phyloP scores from a whole-genome alignment of 2,797 vertebrate species.

The Rallus crepitans region DNA sequence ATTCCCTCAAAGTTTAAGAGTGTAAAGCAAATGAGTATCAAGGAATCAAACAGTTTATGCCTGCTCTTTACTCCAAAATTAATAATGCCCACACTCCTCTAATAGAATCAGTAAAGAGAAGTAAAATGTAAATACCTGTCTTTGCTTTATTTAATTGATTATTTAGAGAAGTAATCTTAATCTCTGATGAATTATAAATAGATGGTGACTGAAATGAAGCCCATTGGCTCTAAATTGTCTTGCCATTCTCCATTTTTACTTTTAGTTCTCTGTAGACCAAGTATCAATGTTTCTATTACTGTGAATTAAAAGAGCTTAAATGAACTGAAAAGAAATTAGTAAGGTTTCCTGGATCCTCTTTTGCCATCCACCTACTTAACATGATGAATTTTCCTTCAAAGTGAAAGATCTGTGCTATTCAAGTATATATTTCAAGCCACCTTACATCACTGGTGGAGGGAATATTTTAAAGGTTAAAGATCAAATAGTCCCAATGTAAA shows the following conservation, averaged over 20 bases:
- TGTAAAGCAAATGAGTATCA: slow-evolving; percentile 10
- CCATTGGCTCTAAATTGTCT: background rate
- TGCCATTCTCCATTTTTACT: background rate
- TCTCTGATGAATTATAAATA: background rate
- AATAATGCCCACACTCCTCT: background rate
- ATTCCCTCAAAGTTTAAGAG: background rate
- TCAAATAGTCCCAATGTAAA: background rate
- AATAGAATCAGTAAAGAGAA: background rate
- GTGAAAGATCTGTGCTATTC: background rate
- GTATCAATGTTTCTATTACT: background rate
- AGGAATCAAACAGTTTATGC: slow-evolving; percentile 9
- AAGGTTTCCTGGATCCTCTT: background rate
- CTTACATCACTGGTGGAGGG: background rate
- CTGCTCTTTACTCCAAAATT: background rate
- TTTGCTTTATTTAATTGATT: background rate
- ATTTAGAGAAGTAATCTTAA: background rate
- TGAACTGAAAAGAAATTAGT: background rate
- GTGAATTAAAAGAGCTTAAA: background rate
- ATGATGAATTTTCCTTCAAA: background rate
- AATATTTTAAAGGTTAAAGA: background rate
- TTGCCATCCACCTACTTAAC: background rate
- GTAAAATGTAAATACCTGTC: background rate
- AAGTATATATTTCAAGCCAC: background rate
- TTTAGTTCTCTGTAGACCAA: background rate
- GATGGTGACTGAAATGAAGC: background rate